Evolutionary conservation across 2,888 invertebrate genomes (phyloP).

Genomic region (Drosophila parthenogenetica): DNA sequence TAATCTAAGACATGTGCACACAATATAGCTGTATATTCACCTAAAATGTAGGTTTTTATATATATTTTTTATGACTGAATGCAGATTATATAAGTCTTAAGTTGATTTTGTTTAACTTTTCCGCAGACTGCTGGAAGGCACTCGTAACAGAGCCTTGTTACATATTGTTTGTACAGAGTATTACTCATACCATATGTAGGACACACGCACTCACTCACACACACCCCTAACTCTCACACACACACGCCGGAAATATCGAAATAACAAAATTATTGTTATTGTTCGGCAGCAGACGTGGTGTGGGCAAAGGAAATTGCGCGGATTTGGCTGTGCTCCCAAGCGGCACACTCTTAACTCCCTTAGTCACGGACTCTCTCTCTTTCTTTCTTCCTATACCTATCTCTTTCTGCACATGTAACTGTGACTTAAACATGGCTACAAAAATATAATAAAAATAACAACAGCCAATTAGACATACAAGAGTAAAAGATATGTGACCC

Average conservation of each 20-base stretch:
- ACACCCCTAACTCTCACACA: slow-evolving; percentile 18
- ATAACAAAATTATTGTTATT: slow-evolving; percentile 81
- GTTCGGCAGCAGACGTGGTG: slow-evolving; percentile 42
- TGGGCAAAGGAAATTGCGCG: slow-evolving; percentile 59
- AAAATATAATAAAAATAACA: slow-evolving; percentile 15
- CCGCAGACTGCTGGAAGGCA: not conserved
- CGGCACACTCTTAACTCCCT: slow-evolving; percentile 52
- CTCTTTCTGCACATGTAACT: slow-evolving; percentile 13
- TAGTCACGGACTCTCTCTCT: not conserved
- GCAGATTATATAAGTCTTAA: slow-evolving; percentile 2
- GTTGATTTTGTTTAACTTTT: slow-evolving; percentile 9
- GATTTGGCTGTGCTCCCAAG: slow-evolving; percentile 67
- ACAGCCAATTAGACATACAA: slow-evolving; percentile 53
- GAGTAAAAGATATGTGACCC: slow-evolving; percentile 40
- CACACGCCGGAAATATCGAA: slow-evolving; percentile 70
- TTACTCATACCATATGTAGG: slow-evolving; percentile 28
- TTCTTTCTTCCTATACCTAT: slow-evolving; percentile 15
- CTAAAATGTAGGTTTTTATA: not conserved
- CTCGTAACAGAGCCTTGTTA: slow-evolving; percentile 3
- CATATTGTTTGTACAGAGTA: slow-evolving; percentile 23
- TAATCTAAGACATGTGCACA: too few species aligned
- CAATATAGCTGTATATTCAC: not conserved
- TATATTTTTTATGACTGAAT: not conserved
- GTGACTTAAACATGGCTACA: slow-evolving; percentile 39
- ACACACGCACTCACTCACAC: slow-evolving; percentile 15